Evolutionary conservation across 2,888 invertebrate species (phyloP).

Genomic region (Linyphia triangularis): DNA sequence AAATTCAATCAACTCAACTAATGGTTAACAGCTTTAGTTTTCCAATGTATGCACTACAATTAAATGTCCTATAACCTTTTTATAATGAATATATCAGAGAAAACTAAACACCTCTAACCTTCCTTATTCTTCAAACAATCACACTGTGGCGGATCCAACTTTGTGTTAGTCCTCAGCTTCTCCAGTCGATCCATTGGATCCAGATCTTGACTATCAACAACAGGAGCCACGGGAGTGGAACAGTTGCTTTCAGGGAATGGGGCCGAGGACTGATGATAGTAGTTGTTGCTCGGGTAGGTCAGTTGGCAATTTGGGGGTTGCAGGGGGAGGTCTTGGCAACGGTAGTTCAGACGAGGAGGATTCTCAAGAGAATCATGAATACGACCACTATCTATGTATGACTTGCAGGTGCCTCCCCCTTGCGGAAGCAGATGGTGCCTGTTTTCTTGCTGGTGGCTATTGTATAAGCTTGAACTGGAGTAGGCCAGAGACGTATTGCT

Average conservation of each 20-base stretch:
- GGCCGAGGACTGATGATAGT: neutral
- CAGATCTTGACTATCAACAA: constrained; percentile 35
- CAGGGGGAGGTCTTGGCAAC: constrained; percentile 73
- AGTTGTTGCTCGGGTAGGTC: constrained; percentile 26
- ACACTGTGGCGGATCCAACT: constrained; percentile 93
- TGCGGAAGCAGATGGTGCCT: constrained; percentile 62
- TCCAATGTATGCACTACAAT: too few relatives aligned
- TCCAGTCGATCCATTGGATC: constrained; percentile 79
- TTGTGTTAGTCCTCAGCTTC: constrained; percentile 84
- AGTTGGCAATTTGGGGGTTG: constrained; percentile 22
- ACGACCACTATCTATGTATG: constrained; percentile 77
- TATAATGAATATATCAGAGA: constrained; percentile 82
- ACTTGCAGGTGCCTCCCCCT: constrained; percentile 72
- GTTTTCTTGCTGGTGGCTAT: constrained; percentile 30
- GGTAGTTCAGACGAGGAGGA: constrained; percentile 40
- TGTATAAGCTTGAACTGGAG: constrained; percentile 26
- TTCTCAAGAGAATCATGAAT: constrained; percentile 74
- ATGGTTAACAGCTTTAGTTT: too few relatives aligned
- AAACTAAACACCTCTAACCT: constrained; percentile 80
- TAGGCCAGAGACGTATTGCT: constrained; percentile 50
- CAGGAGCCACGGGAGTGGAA: constrained; percentile 27
- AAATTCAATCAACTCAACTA: too few relatives aligned
- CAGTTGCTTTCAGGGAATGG: constrained; percentile 1
- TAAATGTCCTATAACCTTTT: too few relatives aligned
- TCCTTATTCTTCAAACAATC: constrained; percentile 92